Conservation (phyloP, 2,797 vertebrate species). For the Chiloscyllium punctatum region DNA sequence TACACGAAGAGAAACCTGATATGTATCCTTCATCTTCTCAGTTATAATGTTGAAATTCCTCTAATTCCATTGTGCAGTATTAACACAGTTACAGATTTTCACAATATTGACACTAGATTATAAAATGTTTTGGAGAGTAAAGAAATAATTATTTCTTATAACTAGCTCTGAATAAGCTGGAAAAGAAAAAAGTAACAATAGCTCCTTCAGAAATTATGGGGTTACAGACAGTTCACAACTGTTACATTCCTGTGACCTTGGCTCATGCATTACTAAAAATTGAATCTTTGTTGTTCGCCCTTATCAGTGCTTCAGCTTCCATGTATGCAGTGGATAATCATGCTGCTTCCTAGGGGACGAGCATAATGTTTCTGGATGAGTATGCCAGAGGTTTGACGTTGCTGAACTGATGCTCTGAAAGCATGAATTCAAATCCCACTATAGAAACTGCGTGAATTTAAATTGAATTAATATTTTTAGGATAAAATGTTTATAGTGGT, state of each 20-base stretch:
- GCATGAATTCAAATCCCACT: neutral
- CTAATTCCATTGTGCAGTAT: neutral
- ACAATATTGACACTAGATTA: neutral
- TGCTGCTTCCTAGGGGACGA: neutral
- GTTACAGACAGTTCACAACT: slow-evolving; percentile 30
- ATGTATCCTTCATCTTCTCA: neutral
- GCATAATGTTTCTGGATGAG: neutral
- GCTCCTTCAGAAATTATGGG: neutral
- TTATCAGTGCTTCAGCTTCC: slow-evolving; percentile 24
- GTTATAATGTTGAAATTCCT: neutral
- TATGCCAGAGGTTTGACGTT: neutral
- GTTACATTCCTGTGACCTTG: slow-evolving; percentile 34
- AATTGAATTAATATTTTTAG: too few species aligned
- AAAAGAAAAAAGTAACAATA: slow-evolving; percentile 12
- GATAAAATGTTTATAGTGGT: too few species aligned
- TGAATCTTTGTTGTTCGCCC: slow-evolving; percentile 28
- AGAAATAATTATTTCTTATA: neutral
- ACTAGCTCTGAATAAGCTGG: neutral
- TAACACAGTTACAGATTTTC: neutral
- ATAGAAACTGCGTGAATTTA: too few species aligned
- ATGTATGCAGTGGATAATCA: neutral
- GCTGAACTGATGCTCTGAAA: neutral
- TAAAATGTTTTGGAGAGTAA: neutral
- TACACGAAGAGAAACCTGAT: neutral
- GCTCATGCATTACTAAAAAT: neutral